These are phyloP conservation scores for Urocynchramus pylzowi DNA, from an alignment of 2,113 vertebrate genomes.

Conservation along the genomic window DNA sequence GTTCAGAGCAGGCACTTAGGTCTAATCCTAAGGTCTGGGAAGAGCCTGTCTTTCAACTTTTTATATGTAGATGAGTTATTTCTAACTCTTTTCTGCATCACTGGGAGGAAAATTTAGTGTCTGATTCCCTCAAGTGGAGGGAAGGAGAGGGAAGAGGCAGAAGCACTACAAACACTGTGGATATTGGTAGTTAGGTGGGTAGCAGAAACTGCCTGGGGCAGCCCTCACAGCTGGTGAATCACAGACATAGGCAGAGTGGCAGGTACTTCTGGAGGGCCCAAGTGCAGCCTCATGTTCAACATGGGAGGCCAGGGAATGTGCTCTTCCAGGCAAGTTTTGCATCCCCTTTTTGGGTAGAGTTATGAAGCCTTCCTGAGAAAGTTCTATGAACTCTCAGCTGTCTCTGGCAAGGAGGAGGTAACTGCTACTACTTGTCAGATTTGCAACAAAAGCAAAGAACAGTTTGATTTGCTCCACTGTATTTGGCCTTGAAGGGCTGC, in stretches of 20 bases:
- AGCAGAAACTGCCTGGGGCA: background rate
- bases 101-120: background rate
- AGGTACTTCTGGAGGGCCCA: background rate
- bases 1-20: background rate
- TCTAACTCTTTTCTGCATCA: background rate
- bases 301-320: background rate
- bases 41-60: background rate
- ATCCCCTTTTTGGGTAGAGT: background rate
- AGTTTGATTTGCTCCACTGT: background rate
- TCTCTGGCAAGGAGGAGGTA: background rate
- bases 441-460: background rate
- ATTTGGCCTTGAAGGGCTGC: background rate
- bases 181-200: background rate
- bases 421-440: background rate
- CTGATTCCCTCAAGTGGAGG: background rate
- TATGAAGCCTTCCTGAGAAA: background rate
- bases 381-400: background rate
- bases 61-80: background rate
- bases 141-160: background rate
- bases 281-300: accelerated
- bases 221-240: background rate
- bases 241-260: background rate
- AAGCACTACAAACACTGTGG: background rate
- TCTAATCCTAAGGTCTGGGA: background rate
- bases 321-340: background rate